Evolutionary conservation across 2,113 vertebrate genomes (phyloP), one percentile per base, ranked within the genome.

Genomic region (Sinocyclocheilus anophthalmus): DNA sequence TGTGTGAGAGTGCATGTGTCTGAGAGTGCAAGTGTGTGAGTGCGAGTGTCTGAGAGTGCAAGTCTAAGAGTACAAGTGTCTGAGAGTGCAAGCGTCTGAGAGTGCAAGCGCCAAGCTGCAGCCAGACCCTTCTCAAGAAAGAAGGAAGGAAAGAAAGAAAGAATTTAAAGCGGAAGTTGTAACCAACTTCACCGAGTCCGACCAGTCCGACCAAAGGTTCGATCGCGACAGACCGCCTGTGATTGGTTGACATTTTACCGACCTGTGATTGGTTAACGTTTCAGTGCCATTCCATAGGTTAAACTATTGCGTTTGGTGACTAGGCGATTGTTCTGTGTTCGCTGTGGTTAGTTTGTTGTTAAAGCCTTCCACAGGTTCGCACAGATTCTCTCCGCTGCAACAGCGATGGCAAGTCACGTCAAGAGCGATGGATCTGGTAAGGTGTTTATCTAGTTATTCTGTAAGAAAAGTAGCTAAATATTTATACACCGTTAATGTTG

Each of bases 341-440:
- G 30, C 14, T 57, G 48, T 55, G 7, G 3, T 37, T 20, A 18
- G n/a, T 53, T 70, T 83, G 3, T 70, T 11, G 24, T 53, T 30
- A 7, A 48, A 53, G 4, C 20, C 69, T 22, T 37, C 11, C 16
- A 13, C 14, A 10, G 5, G 30, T 22, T 83, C 4, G n/a, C 59
- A 0, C n/a, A 48, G 12, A 48, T 11, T 65, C 0, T 5, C n/a
- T 26, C 61, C 0, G 4, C 63, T 14, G 11, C 70, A 70, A 13
- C 48, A 37, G 20, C 61, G 48, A 83, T 83, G 81, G 45, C 81
- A 37, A 70, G 65, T n/a, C 42, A 70, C 3, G 5, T 10, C 42
- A 67, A 70, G 12, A 83, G 18, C 18, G 24, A 33, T 4, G 10
- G 55, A 22, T 55, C 24, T 12, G 81, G 81, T 83, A 83, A 83